A percentile compares a stretch with the other conserved stretches of the same genome.
These are phyloP conservation scores for Amphipoea lucens DNA, from an alignment of 2,888 invertebrate species.

Conservation along the genomic window DNA sequence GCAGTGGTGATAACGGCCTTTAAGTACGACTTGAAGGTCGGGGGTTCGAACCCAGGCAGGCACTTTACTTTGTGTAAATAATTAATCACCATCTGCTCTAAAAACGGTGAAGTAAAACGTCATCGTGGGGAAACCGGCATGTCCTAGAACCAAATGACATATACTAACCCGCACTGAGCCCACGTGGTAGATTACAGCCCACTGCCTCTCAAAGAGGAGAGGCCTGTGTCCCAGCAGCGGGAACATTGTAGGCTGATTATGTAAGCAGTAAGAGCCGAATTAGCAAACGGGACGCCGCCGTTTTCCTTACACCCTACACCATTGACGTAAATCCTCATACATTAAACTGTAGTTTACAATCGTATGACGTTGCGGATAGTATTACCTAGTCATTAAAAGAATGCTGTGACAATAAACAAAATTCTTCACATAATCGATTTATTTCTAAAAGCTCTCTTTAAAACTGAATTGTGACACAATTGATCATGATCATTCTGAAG, in stretches of 20 bases:
- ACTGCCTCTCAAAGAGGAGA: no score
- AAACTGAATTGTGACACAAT: conserved; percentile 14
- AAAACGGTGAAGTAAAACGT: no score
- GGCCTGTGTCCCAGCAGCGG: no score
- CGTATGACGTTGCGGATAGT: neutral
- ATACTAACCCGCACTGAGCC: neutral
- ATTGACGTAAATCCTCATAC: neutral
- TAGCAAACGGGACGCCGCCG: neutral
- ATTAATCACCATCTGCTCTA: no score
- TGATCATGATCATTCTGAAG: conserved; percentile 43
- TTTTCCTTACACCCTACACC: no score
- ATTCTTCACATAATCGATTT: neutral
- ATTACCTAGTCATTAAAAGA: no score
- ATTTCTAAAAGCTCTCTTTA: neutral
- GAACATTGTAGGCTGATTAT: no score
- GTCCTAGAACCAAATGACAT: neutral
- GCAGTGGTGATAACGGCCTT: neutral
- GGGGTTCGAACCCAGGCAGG: neutral
- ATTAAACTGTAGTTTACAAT: neutral
- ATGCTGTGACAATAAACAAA: neutral
- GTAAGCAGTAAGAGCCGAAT: no score
- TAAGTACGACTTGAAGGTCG: neutral
- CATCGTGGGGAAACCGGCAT: neutral
- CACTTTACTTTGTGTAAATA: no score
- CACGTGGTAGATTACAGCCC: no score